Percentiles rank a stretch among this genome's conserved stretches.
Evolutionary conservation across 2,113 vertebrate genomes (phyloP).

Genomic region (Bufo gargarizans): DNA sequence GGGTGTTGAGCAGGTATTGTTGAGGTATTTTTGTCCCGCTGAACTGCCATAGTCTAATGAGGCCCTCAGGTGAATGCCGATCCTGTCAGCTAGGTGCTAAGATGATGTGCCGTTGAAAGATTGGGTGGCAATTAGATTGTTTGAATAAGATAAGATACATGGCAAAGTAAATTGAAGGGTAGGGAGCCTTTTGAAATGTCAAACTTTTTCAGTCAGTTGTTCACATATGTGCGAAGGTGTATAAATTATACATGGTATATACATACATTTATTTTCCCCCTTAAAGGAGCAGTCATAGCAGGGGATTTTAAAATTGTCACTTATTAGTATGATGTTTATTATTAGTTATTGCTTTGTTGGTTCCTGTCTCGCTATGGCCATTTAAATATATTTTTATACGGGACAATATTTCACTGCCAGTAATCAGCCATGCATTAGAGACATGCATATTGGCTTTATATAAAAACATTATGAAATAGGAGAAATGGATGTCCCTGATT

Average conservation of each 20-base stretch:
- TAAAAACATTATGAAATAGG: background rate
- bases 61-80: constrained; percentile 62
- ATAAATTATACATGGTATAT: constrained; percentile 48
- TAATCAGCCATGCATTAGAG: too few relatives aligned
- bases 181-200: constrained; percentile 52
- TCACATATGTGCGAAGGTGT: constrained; percentile 13
- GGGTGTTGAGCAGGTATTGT: constrained; percentile 70
- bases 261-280: constrained; percentile 5
- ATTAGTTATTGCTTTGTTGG: background rate
- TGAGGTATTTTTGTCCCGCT: constrained; percentile 66
- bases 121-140: constrained; percentile 54
- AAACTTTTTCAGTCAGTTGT: constrained; percentile 35
- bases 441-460: background rate
- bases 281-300: constrained; percentile 30
- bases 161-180: constrained; percentile 54
- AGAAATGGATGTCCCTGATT: background rate
- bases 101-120: constrained; percentile 58
- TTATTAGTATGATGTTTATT: background rate
- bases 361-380: background rate
- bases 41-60: constrained; percentile 61
- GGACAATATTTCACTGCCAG: too few relatives aligned
- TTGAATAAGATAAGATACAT: constrained; percentile 59
- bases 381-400: too few relatives aligned
- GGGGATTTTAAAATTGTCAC: background rate
- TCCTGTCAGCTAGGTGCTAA: constrained; percentile 62